A percentile compares a stretch with the other conserved stretches of the same genome.
phyloP scores from a whole-genome alignment of 2,888 invertebrate species.

The Hypomecis punctinalis region DNA sequence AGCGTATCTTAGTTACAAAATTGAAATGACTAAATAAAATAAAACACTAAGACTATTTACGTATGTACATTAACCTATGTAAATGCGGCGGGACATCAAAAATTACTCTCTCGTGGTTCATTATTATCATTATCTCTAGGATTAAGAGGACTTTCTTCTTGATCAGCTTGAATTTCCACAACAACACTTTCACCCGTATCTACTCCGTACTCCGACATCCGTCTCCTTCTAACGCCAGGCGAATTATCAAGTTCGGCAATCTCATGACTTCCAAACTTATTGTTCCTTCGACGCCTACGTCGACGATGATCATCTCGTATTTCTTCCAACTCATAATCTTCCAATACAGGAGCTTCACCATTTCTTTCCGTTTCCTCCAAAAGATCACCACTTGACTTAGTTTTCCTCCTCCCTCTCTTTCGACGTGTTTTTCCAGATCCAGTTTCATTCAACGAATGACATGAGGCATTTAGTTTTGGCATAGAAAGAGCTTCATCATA shows the following conservation, averaged over 20 bases:
- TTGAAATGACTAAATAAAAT: not conserved
- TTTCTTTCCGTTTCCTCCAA: conserved; percentile 78
- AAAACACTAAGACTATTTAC: not conserved
- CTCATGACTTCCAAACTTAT: conserved; percentile 76
- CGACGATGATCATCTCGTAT: conserved; percentile 55
- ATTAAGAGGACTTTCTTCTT: conserved; percentile 60
- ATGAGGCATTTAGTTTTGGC: conserved; percentile 88
- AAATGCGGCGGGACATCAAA: conserved; percentile 52
- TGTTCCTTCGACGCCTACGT: conserved; percentile 60
- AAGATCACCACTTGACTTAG: conserved; percentile 81
- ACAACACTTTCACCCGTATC: conserved; percentile 58
- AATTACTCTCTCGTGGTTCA: conserved; percentile 75
- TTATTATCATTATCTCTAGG: conserved; percentile 66
- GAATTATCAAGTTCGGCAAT: conserved; percentile 77
- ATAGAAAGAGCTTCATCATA: conserved; percentile 91
- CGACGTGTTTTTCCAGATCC: conserved; percentile 73
- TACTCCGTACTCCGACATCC: conserved; percentile 68
- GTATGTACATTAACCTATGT: not conserved
- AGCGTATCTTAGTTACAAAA: not conserved
- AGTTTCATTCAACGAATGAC: conserved; percentile 81
- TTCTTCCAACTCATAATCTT: conserved; percentile 67
- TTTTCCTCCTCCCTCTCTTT: conserved; percentile 77
- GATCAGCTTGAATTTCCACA: conserved; percentile 69
- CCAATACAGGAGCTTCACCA: conserved; percentile 65
- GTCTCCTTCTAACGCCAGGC: conserved; percentile 73